Evolutionary conservation across 2,113 vertebrate species (phyloP), one percentile per base, ranked within the genome.

Genomic region (Panthera tigris): DNA sequence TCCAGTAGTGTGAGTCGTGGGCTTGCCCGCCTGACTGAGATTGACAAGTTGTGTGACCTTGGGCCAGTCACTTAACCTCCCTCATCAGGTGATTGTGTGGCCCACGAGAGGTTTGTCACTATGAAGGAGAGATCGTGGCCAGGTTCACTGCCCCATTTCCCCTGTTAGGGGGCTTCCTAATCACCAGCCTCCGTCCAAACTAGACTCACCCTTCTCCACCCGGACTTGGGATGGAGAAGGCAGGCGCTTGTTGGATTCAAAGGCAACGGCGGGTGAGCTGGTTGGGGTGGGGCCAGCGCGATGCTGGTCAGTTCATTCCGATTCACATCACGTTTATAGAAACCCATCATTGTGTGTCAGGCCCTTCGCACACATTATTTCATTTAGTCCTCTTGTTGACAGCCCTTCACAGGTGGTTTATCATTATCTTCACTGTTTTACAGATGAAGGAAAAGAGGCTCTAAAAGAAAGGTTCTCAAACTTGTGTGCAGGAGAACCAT

Each of bases 331-430:
- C 41, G 45, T 61, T 85, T 80, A 52, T n/a, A 55, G 80, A 81
- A 65, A 65, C 63, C 33, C 23, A 2, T 66, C 79, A 13, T 74
- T 74, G 7, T 52, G 23, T 36, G 4, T 57, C 36, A 66, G 89
- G 23, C 27, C 33, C 83, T 95, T 68, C 19, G 33, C 13, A 66
- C n/a, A 66, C 6, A 21, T 95, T 74, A 82, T 74, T 95, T 92
- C 69, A 52, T 69, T 97, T 87, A 97, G 71, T 61, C 39, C 25
- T 93, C 21, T 52, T 93, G 27, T 71, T 50, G 84, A 55, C 61
- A 71, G 36, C 23, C 25, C 36, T 92, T 93, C 21, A 7, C 52
- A 89, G n/a, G 36, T 57, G 27, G 27, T 65, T 86, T 95, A 36
- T 81, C 85, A 52, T 73, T 55, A 48, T 87, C 52, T 50, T 81